A percentile compares a stretch with the other conserved stretches of the same genome.
These are phyloP conservation scores for Hetaerina americana DNA, from an alignment of 1,140 invertebrate genomes.

Conservation along the genomic window DNA sequence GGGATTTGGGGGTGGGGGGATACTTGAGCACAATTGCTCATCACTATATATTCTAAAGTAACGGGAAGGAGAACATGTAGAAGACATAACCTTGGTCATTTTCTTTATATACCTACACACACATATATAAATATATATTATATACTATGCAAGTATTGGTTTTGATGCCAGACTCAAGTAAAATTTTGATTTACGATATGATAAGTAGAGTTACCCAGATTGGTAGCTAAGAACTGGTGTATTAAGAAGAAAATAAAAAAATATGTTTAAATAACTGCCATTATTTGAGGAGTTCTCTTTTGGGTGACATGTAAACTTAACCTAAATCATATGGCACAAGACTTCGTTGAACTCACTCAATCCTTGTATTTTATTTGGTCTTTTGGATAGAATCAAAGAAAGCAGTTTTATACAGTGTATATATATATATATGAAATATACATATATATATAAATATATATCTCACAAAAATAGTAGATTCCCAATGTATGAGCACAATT, in stretches of 20 bases:
- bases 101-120: background rate
- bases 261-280: background rate
- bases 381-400: background rate
- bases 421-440: background rate
- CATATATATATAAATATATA: background rate
- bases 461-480: background rate
- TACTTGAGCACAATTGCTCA: background rate
- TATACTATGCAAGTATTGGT: background rate
- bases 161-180: background rate
- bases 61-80: background rate
- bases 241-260: background rate
- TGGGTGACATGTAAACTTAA: background rate
- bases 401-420: background rate
- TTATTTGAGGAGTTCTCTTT: background rate
- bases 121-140: slow-evolving; percentile 1
- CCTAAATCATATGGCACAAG: background rate
- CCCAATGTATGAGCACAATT: background rate
- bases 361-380: background rate
- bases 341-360: background rate
- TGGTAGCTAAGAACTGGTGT: background rate
- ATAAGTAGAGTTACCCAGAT: background rate
- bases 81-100: background rate
- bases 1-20: background rate
- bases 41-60: background rate
- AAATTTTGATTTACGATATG: background rate